Conservation (phyloP, 2,113 vertebrate genomes). For the Daboia siamensis region DNA sequence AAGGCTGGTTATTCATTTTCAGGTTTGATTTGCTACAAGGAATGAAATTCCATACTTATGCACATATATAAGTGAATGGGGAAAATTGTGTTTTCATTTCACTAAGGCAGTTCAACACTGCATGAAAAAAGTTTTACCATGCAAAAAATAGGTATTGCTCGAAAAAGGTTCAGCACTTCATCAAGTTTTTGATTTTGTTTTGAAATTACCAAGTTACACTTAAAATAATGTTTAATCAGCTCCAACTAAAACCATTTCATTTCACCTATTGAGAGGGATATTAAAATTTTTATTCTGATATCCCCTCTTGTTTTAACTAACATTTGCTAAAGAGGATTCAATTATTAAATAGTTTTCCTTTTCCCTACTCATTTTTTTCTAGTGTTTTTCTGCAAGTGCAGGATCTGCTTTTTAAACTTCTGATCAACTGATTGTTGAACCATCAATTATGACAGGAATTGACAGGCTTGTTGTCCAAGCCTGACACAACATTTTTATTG, state of each 20-base stretch:
- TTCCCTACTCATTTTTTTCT: no score
- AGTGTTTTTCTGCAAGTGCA: no score
- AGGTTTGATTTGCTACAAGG: background rate
- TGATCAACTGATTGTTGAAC: no score
- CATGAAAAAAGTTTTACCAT: background rate
- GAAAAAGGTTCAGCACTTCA: background rate
- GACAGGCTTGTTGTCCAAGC: no score
- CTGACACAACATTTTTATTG: no score
- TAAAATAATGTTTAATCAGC: background rate
- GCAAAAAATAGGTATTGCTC: background rate
- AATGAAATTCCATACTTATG: background rate
- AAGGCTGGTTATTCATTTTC: background rate
- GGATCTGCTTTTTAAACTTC: no score
- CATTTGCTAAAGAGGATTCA: no score
- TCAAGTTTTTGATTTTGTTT: background rate
- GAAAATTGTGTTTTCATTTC: background rate
- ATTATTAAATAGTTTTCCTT: no score
- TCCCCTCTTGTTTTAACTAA: no score
- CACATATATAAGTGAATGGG: background rate
- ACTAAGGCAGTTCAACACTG: background rate
- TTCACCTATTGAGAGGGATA: background rate
- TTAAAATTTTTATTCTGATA: no score
- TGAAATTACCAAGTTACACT: background rate
- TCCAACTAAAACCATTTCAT: background rate
- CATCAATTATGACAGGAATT: no score